Evolutionary conservation across 2,888 invertebrate genomes (phyloP).

Genomic region (Andricus quercusramuli): DNA sequence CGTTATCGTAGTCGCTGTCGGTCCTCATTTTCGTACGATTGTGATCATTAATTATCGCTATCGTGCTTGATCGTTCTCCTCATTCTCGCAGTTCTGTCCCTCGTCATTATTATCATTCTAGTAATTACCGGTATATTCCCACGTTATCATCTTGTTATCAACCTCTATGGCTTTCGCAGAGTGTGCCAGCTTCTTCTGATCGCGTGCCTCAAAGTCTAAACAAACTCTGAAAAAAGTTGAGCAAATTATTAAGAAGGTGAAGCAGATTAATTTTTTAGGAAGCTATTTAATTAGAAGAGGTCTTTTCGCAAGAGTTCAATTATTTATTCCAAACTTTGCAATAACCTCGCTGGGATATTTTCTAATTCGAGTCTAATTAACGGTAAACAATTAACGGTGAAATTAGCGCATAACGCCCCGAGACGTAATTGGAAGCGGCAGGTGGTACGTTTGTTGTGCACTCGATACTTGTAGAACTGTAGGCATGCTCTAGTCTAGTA

Average conservation of each 20-base stretch:
- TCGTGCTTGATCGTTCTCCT: constrained; percentile 68
- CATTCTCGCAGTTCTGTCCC: constrained; percentile 50
- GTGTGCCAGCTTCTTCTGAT: not conserved
- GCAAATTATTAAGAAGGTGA: not conserved
- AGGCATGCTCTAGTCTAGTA: not conserved
- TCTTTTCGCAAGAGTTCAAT: no score
- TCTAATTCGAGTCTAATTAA: constrained; percentile 59
- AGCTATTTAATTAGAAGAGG: no score
- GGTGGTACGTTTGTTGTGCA: constrained; percentile 55
- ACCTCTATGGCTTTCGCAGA: constrained; percentile 57
- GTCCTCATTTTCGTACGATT: constrained; percentile 76
- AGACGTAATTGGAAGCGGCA: constrained; percentile 72
- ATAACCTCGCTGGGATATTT: not conserved
- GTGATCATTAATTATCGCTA: constrained; percentile 77
- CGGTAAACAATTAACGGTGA: constrained; percentile 70
- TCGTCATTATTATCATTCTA: constrained; percentile 74
- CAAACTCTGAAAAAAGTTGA: not conserved
- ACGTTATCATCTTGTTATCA: constrained; percentile 74
- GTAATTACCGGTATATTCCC: constrained; percentile 74
- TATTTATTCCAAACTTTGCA: no score
- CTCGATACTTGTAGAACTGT: constrained; percentile 5
- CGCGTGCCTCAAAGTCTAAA: not conserved
- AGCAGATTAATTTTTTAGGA: no score
- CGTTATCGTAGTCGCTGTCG: constrained; percentile 73
- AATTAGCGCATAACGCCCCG: constrained; percentile 70